phyloP scores from a whole-genome alignment of 1,140 invertebrate species.

The Achroia grisella region DNA sequence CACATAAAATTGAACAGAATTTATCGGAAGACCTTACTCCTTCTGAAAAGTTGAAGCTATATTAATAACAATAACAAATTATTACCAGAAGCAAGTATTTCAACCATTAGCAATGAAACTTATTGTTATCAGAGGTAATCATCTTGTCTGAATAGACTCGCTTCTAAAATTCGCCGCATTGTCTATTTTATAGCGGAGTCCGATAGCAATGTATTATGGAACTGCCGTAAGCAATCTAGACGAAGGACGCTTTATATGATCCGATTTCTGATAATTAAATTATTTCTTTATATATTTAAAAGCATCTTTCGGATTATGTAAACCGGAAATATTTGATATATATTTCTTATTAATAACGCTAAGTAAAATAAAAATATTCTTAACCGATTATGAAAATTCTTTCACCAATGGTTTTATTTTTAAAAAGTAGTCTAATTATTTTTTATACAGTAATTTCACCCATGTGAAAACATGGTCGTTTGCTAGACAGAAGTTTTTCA shows the following conservation, averaged over 20 bases:
- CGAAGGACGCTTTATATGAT: slow-evolving; percentile 3
- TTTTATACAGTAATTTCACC: too few relatives aligned
- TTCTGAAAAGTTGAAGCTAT: slow-evolving; percentile 1
- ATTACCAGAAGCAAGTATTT: slow-evolving; percentile 1
- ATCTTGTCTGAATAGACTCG: slow-evolving; percentile 41
- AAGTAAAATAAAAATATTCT: too few relatives aligned
- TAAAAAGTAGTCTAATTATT: too few relatives aligned
- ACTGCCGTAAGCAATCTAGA: slow-evolving; percentile 21
- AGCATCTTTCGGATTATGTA: too few relatives aligned
- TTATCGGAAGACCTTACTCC: too few relatives aligned
- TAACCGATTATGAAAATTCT: too few relatives aligned
- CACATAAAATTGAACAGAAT: too few relatives aligned
- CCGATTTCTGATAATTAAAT: not conserved
- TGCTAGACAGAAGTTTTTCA: too few relatives aligned
- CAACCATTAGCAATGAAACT: slow-evolving; percentile 43
- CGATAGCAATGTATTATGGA: slow-evolving; percentile 38
- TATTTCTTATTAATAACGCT: too few relatives aligned
- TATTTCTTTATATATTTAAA: not conserved
- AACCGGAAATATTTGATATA: too few relatives aligned
- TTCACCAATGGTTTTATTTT: too few relatives aligned
- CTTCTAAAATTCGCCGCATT: slow-evolving; percentile 37
- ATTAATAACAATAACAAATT: slow-evolving; percentile 16
- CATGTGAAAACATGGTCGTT: too few relatives aligned
- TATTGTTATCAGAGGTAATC: slow-evolving; percentile 27
- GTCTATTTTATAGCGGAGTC: slow-evolving; percentile 37